Evolutionary conservation across 2,113 vertebrate genomes (phyloP).

Genomic region (Shinisaurus crocodilurus): DNA sequence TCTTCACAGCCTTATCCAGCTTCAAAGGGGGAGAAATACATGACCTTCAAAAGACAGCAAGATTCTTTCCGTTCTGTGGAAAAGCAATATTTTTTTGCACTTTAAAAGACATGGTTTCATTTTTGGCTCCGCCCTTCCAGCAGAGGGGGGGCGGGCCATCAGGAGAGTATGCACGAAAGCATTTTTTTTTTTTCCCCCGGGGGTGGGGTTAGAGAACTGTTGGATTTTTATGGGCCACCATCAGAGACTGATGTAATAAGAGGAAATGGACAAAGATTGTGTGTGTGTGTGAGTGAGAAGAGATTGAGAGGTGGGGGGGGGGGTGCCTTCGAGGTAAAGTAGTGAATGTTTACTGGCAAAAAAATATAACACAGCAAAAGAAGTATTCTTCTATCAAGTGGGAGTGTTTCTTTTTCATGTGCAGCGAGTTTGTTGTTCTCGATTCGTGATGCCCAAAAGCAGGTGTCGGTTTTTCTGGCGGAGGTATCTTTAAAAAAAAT

Average conservation of each 20-base stretch:
- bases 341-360: slow-evolving; percentile 64
- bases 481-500: slow-evolving; percentile 34
- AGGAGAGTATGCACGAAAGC: fast-evolving
- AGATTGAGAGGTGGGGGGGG: neutral
- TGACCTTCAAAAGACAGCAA: neutral
- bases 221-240: neutral
- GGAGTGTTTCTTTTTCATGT: slow-evolving; percentile 51
- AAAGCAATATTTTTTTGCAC: neutral
- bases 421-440: slow-evolving; percentile 19
- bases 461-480: slow-evolving; percentile 62
- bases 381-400: slow-evolving; percentile 56
- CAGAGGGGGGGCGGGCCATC: neutral
- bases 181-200: fast-evolving
- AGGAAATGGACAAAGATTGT: slow-evolving; percentile 11
- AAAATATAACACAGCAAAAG: slow-evolving; percentile 45
- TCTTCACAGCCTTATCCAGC: neutral
- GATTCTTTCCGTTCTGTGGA: neutral
- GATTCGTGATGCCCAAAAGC: slow-evolving; percentile 63
- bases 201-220: neutral
- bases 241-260: neutral
- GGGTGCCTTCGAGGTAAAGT: slow-evolving; percentile 70
- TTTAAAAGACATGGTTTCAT: fast-evolving
- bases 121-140: fast-evolving
- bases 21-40: neutral
- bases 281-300: neutral